Conservation (phyloP, 1,140 invertebrate genomes). For the Drosophila guanche region DNA sequence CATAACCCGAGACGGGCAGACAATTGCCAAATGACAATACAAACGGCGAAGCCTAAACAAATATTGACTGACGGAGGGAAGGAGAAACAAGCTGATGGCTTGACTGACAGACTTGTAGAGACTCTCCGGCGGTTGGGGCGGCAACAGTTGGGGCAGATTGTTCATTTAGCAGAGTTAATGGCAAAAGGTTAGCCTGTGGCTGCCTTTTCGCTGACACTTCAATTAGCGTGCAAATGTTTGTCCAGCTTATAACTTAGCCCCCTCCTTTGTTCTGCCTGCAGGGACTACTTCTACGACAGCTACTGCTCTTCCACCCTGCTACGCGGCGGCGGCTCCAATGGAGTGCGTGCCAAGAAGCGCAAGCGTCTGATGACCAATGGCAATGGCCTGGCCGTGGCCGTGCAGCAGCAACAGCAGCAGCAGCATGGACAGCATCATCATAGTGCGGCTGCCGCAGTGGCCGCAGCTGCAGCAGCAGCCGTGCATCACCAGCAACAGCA, state of each 20-base stretch:
- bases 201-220: slow-evolving; percentile 36
- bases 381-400: slow-evolving; percentile 63
- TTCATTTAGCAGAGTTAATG: slow-evolving; percentile 29
- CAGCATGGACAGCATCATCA: slow-evolving; percentile 72
- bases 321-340: slow-evolving; percentile 70
- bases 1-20: slow-evolving; percentile 29
- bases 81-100: neutral
- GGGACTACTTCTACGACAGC: slow-evolving; percentile 84
- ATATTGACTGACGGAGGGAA: slow-evolving; percentile 59
- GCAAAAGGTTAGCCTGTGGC: neutral
- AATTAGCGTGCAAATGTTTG: slow-evolving; percentile 56
- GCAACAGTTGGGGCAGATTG: slow-evolving; percentile 65
- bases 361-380: slow-evolving; percentile 86
- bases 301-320: slow-evolving; percentile 87
- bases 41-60: slow-evolving; percentile 68
- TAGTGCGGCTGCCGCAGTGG: slow-evolving; percentile 58
- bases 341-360: slow-evolving; percentile 86
- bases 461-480: slow-evolving; percentile 62
- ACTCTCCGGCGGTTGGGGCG: slow-evolving; percentile 33
- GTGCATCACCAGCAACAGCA: slow-evolving; percentile 69
- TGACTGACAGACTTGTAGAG: slow-evolving; percentile 2
- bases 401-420: slow-evolving; percentile 68
- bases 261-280: slow-evolving; percentile 30
- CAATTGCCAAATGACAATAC: slow-evolving; percentile 76
- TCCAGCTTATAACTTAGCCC: slow-evolving; percentile 6